Evolutionary conservation across 1,140 invertebrate genomes (phyloP).

Genomic region (Drosophila pseudoananassae): DNA sequence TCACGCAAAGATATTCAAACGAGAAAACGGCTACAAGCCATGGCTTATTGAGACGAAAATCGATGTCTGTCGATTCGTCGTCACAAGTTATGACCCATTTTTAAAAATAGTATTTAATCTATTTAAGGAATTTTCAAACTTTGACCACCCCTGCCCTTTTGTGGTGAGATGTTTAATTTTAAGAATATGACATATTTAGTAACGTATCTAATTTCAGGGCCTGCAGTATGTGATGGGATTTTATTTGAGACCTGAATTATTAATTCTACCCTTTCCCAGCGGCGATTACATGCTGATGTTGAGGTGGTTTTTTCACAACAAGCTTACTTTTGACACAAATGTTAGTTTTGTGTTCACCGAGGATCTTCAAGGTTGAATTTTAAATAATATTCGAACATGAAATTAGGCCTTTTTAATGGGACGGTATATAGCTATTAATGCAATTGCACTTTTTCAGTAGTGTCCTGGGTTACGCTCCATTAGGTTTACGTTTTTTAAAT

Average conservation of each 20-base stretch:
- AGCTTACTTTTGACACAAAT: too few species aligned
- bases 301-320: too few species aligned
- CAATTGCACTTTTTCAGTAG: too few species aligned
- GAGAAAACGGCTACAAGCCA: background rate
- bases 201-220: background rate
- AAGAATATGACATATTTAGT: background rate
- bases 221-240: background rate
- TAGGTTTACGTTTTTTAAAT: too few species aligned
- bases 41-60: conserved; percentile 1
- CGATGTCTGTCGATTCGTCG: background rate
- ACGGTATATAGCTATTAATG: too few species aligned
- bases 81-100: background rate
- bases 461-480: background rate
- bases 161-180: background rate
- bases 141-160: conserved; percentile 1
- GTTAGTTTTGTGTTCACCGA: too few species aligned
- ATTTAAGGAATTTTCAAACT: background rate
- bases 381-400: too few species aligned
- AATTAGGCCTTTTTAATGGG: background rate
- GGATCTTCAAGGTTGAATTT: too few species aligned
- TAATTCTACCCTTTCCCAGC: background rate
- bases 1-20: background rate
- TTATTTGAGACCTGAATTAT: background rate
- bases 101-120: background rate
- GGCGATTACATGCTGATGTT: too few species aligned